These are phyloP conservation scores for Enteromius paludinosus DNA, from an alignment of 2,797 vertebrate genomes.

Conservation along the genomic window DNA sequence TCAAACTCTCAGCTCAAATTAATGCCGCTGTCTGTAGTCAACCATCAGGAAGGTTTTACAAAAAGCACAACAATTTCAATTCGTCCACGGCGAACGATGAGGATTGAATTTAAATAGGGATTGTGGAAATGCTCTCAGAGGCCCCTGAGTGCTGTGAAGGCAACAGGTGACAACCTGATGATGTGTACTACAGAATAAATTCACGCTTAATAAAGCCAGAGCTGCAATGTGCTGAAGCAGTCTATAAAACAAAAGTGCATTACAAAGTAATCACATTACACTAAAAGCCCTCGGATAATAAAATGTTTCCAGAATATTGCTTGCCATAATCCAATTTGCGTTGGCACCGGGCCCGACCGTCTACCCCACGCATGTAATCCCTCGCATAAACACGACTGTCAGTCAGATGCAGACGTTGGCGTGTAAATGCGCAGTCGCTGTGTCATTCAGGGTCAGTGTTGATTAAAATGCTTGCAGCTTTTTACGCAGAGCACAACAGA, in stretches of 20 bases:
- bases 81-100: not conserved
- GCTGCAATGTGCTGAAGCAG: conserved; percentile 69
- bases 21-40: not conserved
- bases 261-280: conserved; percentile 77
- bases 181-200: conserved; percentile 70
- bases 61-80: conserved; percentile 24
- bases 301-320: conserved; percentile 72
- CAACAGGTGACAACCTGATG: conserved; percentile 58
- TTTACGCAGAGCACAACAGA: conserved; percentile 45
- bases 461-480: conserved; percentile 51
- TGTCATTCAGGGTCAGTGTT: conserved; percentile 51
- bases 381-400: conserved; percentile 60
- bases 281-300: conserved; percentile 74
- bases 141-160: conserved; percentile 22
- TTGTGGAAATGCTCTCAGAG: conserved; percentile 2
- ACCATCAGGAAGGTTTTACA: conserved; percentile 2
- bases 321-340: conserved; percentile 75
- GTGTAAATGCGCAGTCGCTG: conserved; percentile 36
- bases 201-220: conserved; percentile 74
- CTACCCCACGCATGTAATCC: conserved; percentile 67
- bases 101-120: conserved; percentile 1
- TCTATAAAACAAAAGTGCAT: conserved; percentile 73
- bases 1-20: conserved; percentile 14
- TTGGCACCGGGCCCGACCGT: conserved; percentile 71
- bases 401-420: conserved; percentile 55